Evolutionary conservation across 2,113 vertebrate species (phyloP), one percentile per base, ranked within the genome.

Genomic region (Notechis scutatus): DNA sequence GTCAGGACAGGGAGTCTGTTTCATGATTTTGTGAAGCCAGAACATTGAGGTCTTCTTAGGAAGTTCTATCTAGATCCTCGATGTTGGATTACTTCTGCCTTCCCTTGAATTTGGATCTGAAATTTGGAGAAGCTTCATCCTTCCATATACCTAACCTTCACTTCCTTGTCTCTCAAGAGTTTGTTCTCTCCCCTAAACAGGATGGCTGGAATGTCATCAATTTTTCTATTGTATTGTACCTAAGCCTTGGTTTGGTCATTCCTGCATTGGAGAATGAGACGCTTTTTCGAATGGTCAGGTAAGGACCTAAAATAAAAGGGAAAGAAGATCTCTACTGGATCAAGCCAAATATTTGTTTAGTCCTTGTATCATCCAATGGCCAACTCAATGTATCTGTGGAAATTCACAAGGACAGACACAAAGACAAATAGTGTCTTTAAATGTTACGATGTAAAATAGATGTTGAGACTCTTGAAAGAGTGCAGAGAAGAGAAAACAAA

Each of bases 171-270:
- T 59, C 47, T 93, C 6, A 90, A 90, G 39, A 18, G 0, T 55
- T 87, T 18, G 90, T 92, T 61, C 29, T 26, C n/a, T 54, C 10
- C 56, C 10, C 20, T 34, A 64, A 42, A 59, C 92, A 97, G 96
- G 96, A 97, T 15, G 94, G 96, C 92, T 97, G 97, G 97, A 97
- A 97, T 59, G 92, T 96, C 89, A 93, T 97, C 94, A 97, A 97
- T 94, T 97, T 97, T 91, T 3, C 90, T 24, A 97, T 97, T 91
- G 54, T 95, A 81, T 88, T 94, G 55, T 29, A 57, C 57, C 95
- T 97, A 92, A n/a, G 95, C 52, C 2, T 96, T 93, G 91, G 90
- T 1, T 91, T 94, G 85, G 94, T 95, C 69, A 1, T 95, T 39
- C 26, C 18, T 1, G 29, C 91, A 8, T 50, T 96, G 5, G 4